Evolutionary conservation across 2,888 invertebrate genomes (phyloP).

Genomic region (Polydrusus tereticollis): DNA sequence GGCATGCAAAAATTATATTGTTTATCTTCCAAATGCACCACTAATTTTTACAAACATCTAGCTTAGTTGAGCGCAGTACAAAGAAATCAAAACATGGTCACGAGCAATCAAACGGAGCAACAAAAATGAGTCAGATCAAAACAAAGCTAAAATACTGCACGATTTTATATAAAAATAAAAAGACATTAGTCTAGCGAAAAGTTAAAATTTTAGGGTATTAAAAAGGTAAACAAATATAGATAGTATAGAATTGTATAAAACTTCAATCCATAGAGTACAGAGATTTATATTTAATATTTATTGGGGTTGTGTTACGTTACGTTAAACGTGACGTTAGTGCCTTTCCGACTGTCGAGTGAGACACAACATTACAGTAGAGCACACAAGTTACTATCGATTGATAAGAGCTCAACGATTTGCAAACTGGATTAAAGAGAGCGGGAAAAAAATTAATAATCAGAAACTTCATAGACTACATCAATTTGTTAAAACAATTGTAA

Average conservation of each 20-base stretch:
- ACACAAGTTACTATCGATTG: conserved; percentile 45
- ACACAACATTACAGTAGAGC: conserved; percentile 59
- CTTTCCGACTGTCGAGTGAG: conserved; percentile 68
- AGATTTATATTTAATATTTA: conserved; percentile 67
- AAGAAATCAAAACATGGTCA: conserved; percentile 59
- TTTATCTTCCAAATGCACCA: neutral
- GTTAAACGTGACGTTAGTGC: conserved; percentile 66
- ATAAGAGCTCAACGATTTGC: conserved; percentile 24
- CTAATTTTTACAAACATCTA: neutral
- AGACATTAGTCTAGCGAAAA: conserved; percentile 49
- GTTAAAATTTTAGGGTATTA: conserved; percentile 49
- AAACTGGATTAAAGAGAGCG: neutral
- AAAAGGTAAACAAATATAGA: conserved; percentile 55
- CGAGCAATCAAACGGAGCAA: conserved; percentile 63
- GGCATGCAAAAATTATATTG: no score
- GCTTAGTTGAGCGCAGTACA: conserved; percentile 19
- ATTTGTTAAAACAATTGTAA: no score
- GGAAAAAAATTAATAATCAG: neutral
- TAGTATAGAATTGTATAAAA: conserved; percentile 61
- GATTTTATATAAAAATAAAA: conserved; percentile 48
- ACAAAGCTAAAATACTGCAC: conserved; percentile 39
- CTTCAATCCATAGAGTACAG: conserved; percentile 65
- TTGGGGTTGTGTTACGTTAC: conserved; percentile 67
- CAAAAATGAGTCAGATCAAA: conserved; percentile 60
- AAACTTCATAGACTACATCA: no score